Conservation (phyloP, 2,113 vertebrate species). For the Peromyscus maniculatus region DNA sequence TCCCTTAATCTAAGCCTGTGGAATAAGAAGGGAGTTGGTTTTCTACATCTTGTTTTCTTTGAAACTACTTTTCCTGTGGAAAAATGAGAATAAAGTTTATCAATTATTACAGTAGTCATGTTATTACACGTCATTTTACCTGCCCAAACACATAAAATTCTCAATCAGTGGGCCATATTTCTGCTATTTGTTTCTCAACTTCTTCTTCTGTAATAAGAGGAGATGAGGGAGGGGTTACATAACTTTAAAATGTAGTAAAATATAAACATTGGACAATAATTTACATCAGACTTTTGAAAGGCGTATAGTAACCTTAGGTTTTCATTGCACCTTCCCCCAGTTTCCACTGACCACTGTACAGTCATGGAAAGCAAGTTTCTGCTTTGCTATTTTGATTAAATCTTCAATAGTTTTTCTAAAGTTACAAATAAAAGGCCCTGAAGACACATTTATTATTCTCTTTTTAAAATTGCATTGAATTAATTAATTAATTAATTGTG, state of each 20-base stretch:
- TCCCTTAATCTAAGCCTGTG: neutral
- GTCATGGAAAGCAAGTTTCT: neutral
- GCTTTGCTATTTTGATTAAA: constrained; percentile 36
- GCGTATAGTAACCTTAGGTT: neutral
- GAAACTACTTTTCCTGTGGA: constrained; percentile 32
- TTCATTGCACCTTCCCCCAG: neutral
- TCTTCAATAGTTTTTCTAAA: neutral
- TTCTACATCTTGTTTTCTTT: neutral
- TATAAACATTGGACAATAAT: neutral
- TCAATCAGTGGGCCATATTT: neutral
- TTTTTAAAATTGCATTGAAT: neutral
- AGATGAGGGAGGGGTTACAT: neutral
- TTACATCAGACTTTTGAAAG: neutral
- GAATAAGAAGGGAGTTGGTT: neutral
- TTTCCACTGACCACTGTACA: neutral
- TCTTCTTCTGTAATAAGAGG: neutral
- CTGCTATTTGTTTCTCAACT: neutral
- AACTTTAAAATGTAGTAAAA: neutral
- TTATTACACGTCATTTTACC: constrained; percentile 42
- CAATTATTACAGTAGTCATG: neutral
- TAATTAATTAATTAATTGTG: neutral
- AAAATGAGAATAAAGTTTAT: constrained; percentile 43
- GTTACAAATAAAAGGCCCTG: neutral
- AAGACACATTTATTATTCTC: neutral
- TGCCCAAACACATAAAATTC: neutral